Base-by-base conservation (phyloP, 2,888 invertebrate genomes). In the Trichogramma dendrolimi region DNA sequence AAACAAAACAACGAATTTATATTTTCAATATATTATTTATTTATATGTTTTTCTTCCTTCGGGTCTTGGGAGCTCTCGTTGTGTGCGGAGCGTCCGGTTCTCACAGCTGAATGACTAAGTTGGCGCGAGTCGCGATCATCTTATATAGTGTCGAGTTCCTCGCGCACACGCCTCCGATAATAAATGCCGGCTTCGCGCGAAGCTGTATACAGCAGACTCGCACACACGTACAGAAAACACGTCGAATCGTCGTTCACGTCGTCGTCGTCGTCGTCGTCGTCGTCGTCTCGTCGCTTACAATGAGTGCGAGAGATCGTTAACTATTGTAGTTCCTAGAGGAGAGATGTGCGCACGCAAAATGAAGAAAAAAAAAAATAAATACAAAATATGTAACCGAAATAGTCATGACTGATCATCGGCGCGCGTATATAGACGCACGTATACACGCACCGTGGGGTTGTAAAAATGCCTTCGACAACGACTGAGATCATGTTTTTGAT, bases 111-210 rank as follows among this genome's bases (percentile, higher is more conserved):
- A 72, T 75, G 75, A 76, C 76, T 76, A 73, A 73, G 67, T 71
- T 65, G 68, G 64, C 68, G 64, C 66, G 67, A 66, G 55, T 52
- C 61, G 47, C 69, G 69, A 67, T 72, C 71, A 73, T 71, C 76
- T 76, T 76, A 76, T 76, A 76, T 76, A 76, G 75, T 63, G 68
- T 70, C 70, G 67, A 67, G 65, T 63, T 10, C 47, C n/a, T 11
- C 11, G 47, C 47, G 10, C 10, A 11, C n/a, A 5, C 47, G 47
- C 47, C n/a, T 47, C 10, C 10, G 11, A 47, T 11, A 47, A 27
- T 27, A 27, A 27, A 27, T 27, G 27, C 27, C 27, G 27, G 27
- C 27, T 27, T 27, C 27, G 27, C 27, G 27, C 27, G 27, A 27
- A 27, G 27, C 27, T 48, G 48, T 48, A 11, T 48, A 11, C n/a